These are phyloP conservation scores for Brachypodius melanocephalos DNA, from an alignment of 2,113 vertebrate species.

Conservation along the genomic window DNA sequence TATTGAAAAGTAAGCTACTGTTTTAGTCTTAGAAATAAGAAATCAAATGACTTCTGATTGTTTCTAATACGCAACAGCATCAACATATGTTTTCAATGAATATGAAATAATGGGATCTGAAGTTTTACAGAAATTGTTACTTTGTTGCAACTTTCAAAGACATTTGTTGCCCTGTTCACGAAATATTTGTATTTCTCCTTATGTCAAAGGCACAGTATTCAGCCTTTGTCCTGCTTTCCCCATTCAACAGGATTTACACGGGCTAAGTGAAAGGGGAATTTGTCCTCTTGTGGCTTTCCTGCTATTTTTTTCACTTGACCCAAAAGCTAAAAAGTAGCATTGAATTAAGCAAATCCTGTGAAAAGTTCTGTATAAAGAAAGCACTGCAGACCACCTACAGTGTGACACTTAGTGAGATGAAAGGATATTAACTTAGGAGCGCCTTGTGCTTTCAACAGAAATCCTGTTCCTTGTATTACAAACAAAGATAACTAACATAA, in stretches of 20 bases:
- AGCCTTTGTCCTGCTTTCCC: conserved; percentile 36
- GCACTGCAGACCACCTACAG: conserved; percentile 58
- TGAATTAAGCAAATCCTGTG: conserved; percentile 25
- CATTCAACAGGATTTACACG: conserved; percentile 34
- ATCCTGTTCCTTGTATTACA: conserved; percentile 42
- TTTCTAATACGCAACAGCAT: conserved; percentile 65
- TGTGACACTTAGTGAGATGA: conserved; percentile 51
- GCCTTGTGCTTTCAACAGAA: conserved; percentile 37
- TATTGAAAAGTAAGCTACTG: conserved; percentile 74
- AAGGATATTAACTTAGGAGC: conserved; percentile 59
- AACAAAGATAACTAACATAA: conserved; percentile 40
- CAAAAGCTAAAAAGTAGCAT: conserved; percentile 54
- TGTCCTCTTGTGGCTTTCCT: conserved; percentile 56
- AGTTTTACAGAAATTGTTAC: conserved; percentile 63
- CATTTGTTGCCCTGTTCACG: conserved; percentile 48
- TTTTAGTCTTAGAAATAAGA: conserved; percentile 69
- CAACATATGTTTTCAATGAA: conserved; percentile 72
- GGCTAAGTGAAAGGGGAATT: conserved; percentile 34
- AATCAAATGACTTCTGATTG: conserved; percentile 71
- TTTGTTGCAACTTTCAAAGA: conserved; percentile 67
- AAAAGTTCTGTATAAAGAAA: conserved; percentile 54
- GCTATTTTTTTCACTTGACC: conserved; percentile 57
- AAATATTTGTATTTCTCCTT: conserved; percentile 57
- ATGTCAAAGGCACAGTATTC: conserved; percentile 47
- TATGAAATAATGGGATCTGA: conserved; percentile 42